These are phyloP conservation scores for Pipistrellus pygmaeus DNA, from an alignment of 2,797 vertebrate genomes.

Conservation along the genomic window DNA sequence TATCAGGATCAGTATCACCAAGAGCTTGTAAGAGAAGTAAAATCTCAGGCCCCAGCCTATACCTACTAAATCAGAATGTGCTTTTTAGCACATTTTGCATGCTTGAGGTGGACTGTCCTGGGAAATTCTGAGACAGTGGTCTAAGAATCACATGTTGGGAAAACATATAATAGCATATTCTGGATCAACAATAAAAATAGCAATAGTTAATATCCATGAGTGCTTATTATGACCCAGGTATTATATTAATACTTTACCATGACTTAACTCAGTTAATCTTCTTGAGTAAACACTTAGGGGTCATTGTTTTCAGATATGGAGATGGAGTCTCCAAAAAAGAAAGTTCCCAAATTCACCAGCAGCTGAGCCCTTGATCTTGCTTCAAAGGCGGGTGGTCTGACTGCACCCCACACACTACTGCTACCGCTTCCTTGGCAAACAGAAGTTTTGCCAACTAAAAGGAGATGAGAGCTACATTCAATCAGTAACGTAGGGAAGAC, in stretches of 20 bases:
- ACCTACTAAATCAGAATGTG: not conserved
- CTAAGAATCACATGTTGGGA: not conserved
- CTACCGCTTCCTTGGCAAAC: not conserved
- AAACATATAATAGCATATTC: not conserved
- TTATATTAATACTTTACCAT: not conserved
- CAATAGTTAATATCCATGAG: not conserved
- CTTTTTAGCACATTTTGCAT: not conserved
- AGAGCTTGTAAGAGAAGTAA: not conserved
- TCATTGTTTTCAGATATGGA: not conserved
- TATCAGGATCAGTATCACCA: accelerated
- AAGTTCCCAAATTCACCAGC: not conserved
- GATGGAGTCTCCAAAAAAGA: not conserved
- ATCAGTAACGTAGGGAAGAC: not conserved
- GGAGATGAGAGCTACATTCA: not conserved
- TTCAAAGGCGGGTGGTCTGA: not conserved
- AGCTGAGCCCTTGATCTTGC: not conserved
- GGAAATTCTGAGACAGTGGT: not conserved
- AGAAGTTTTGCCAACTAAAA: not conserved
- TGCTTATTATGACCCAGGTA: not conserved
- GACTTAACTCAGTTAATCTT: not conserved
- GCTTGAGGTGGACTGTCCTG: not conserved
- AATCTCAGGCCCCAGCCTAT: not conserved
- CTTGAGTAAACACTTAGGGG: not conserved
- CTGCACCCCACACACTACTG: accelerated
- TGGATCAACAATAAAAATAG: not conserved